Evolutionary conservation across 2,888 invertebrate genomes (phyloP), one percentile per base, ranked within the genome.

Genomic region (Microplitis manilae): DNA sequence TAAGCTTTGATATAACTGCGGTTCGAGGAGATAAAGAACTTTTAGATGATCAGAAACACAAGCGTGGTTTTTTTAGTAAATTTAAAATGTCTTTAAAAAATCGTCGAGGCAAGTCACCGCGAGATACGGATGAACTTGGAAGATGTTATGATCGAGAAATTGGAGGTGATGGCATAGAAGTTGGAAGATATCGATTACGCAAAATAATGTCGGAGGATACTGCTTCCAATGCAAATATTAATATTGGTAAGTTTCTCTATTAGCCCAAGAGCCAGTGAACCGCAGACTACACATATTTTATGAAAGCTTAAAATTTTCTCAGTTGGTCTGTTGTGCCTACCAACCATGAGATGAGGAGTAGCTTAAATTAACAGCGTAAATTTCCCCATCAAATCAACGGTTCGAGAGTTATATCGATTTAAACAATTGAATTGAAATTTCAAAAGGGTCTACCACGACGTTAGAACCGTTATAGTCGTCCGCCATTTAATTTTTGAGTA

Each of bases 1-100:
- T 97, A 84, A 96, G 96, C 88, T 97, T 97, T 85, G 97, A 97
- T 90, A 95, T 96, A 87, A 96, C 96, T 0, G 96, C 96, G 0
- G 96, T 96, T 86, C 94, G 96, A 83, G 93, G 94, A 1, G 94
- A 94, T 84, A 93, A 94, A 90, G 92, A 91, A 80, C 83, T 90
- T 76, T 89, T 91, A 80, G 92, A 92, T 81, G 93, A 92, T 79
- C 91, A 91, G 75, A 92, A 92, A 82, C 90, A 91, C 78, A 93
- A 93, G 77, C 91, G 92, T 77, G 92, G 95, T 17, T 94, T 96
- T 84, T 95, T 96, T 85, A 93, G 94, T 60, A 94, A 94, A 85
- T 91, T 96, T 70, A 94, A 94, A 85, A 92, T 94, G 87, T 93
- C 94, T 8, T 92, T 95, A 84, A 92, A 93, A 86, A 93, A 92